Base-by-base conservation (phyloP, 1,140 invertebrate species). In the Meloidogyne hapla region DNA sequence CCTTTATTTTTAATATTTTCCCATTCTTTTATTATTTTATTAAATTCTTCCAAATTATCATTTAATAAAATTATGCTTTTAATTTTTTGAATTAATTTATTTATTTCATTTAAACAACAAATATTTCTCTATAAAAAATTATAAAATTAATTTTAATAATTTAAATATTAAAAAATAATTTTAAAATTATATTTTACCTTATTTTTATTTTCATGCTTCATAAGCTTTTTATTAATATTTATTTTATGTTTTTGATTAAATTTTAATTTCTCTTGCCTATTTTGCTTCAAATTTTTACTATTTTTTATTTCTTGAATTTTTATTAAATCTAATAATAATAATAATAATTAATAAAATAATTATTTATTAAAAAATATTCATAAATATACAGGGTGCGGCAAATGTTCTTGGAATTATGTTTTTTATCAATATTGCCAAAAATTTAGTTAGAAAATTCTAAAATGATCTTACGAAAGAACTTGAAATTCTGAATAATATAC, bases 1-100 rank as follows among this genome's bases (percentile, higher is more conserved):
- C n/a, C n/a, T 21, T 56, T n/a, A 56, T 56, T 56, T 56, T 21
- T 56, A 56, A 56, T 48, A 48, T 56, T 56, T 56, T 56, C n/a
- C 48, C 48, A 56, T 6, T 56, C n/a, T n/a, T n/a, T 6, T 56
- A n/a, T 56, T n/a, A 56, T 6, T 56, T 56, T 56, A 56, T 8
- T 56, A 56, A 56, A 6, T n/a, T 56, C 48, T 21, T 56, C 18
- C 8, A 9, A 56, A n/a, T n/a, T 56, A 56, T 56, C n/a, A 8
- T 0, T 56, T 21, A 21, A 56, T 56, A n/a, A 8, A 56, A 56
- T 0, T 56, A 56, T 56, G n/a, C n/a, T 56, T n/a, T 56, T 8
- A n/a, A 56, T n/a, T n/a, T 56, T 56, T n/a, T 56, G 18, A 8
- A 56, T 56, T 8, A 56, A 56, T 21, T 21, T 21, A 56, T n/a